Percentiles rank a stretch among this genome's conserved stretches.
These are phyloP conservation scores for Drosophila gaucha DNA, from an alignment of 2,888 invertebrate species.

Conservation along the genomic window DNA sequence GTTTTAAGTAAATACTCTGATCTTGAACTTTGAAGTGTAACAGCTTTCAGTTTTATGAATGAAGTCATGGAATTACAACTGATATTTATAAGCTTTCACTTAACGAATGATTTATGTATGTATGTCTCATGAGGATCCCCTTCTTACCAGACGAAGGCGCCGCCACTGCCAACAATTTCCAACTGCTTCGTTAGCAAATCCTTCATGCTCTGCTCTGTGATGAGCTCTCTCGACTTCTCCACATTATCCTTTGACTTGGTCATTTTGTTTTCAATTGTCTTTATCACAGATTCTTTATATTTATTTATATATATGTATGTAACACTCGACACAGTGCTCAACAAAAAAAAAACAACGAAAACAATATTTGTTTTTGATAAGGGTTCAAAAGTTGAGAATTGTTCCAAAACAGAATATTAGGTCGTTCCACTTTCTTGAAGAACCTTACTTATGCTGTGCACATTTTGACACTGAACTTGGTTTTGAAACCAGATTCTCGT, in stretches of 20 bases:
- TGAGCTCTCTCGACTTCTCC: slow-evolving; percentile 73
- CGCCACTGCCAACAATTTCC: slow-evolving; percentile 82
- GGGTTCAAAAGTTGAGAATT: slow-evolving; percentile 2
- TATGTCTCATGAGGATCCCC: not conserved
- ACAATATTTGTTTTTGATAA: slow-evolving; percentile 5
- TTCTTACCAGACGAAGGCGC: slow-evolving; percentile 83
- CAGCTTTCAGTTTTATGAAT: not conserved
- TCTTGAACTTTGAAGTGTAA: slow-evolving; percentile 24
- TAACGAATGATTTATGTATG: not conserved
- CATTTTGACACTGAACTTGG: slow-evolving; percentile 68
- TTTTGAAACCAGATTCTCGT: slow-evolving; percentile 34
- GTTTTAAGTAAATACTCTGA: slow-evolving; percentile 7
- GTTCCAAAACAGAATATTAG: slow-evolving; percentile 4
- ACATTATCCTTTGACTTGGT: slow-evolving; percentile 58
- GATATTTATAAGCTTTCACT: slow-evolving; percentile 1
- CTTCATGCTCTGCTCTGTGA: slow-evolving; percentile 83
- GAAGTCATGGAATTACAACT: slow-evolving; percentile 2
- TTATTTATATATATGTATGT: not conserved
- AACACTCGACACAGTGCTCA: too few relatives aligned
- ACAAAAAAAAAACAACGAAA: slow-evolving; percentile 5
- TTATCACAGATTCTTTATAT: slow-evolving; percentile 48
- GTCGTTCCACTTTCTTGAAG: slow-evolving; percentile 21
- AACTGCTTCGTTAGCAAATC: slow-evolving; percentile 82
- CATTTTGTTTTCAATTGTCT: slow-evolving; percentile 33
- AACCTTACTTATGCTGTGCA: slow-evolving; percentile 30